phyloP scores from a whole-genome alignment of 2,113 vertebrate genomes.

The Toxostoma redivivum region DNA sequence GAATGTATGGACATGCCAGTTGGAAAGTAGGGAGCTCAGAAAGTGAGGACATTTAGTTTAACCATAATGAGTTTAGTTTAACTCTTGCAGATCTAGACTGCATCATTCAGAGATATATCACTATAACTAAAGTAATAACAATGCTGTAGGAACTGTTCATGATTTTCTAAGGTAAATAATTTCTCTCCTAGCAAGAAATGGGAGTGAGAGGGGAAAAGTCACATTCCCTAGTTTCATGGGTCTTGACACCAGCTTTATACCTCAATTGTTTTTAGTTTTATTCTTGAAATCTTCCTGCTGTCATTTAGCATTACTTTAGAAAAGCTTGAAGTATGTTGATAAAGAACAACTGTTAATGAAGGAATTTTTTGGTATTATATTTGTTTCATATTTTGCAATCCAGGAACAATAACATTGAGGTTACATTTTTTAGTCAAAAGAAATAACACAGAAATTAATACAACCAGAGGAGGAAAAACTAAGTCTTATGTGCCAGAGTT shows the following conservation, averaged over 20 bases:
- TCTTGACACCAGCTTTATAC: neutral
- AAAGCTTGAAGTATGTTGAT: neutral
- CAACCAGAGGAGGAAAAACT: neutral
- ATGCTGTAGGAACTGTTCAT: neutral
- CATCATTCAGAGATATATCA: neutral
- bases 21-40: neutral
- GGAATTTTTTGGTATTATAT: neutral
- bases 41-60: neutral
- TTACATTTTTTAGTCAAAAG: neutral
- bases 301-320: neutral
- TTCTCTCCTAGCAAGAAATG: neutral
- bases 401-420: rapidly evolving
- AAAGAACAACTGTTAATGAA: neutral
- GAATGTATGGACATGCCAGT: neutral
- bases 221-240: neutral
- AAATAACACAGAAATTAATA: neutral
- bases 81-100: neutral
- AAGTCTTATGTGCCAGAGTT: neutral
- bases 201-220: neutral
- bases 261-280: neutral
- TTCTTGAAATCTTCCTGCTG: neutral
- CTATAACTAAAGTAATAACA: neutral
- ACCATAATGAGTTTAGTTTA: neutral
- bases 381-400: neutral
- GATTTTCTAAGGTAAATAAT: neutral